phyloP scores from a whole-genome alignment of 2,113 vertebrate species.

The Aix galericulata region DNA sequence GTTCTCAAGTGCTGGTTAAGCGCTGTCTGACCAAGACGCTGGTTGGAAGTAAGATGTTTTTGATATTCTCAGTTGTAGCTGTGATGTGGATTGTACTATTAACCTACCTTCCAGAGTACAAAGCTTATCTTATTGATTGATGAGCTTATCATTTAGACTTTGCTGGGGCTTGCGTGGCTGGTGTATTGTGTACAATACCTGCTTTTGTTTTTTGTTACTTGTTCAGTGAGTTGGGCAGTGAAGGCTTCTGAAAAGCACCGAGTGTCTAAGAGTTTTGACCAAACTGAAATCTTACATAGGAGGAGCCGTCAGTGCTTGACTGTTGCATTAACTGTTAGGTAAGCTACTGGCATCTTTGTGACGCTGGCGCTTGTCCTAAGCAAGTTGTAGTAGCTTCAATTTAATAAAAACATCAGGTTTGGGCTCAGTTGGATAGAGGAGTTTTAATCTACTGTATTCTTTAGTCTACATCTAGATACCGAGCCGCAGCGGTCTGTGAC shows the following conservation, averaged over 20 bases:
- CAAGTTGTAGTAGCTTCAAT: background rate
- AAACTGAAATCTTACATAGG: background rate
- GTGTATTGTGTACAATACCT: background rate
- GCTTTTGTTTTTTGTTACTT: background rate
- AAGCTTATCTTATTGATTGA: background rate
- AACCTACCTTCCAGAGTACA: conserved; percentile 51
- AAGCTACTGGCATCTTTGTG: background rate
- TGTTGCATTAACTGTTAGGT: background rate
- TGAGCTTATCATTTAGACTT: conserved; percentile 33
- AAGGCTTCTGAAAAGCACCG: background rate
- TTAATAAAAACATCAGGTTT: background rate
- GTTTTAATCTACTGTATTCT: background rate
- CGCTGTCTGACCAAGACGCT: background rate
- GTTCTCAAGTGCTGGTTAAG: background rate
- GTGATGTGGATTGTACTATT: conserved; percentile 25
- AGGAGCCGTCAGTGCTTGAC: background rate
- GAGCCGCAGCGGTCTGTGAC: conserved; percentile 14
- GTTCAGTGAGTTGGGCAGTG: background rate
- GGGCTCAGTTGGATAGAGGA: background rate
- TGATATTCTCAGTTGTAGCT: background rate
- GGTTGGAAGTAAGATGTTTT: background rate
- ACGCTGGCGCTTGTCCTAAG: background rate
- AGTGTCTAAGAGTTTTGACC: background rate
- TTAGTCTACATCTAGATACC: background rate
- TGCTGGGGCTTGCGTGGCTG: background rate